Conservation (phyloP, 1,140 invertebrate species). For the Drosophila prosaltans region DNA sequence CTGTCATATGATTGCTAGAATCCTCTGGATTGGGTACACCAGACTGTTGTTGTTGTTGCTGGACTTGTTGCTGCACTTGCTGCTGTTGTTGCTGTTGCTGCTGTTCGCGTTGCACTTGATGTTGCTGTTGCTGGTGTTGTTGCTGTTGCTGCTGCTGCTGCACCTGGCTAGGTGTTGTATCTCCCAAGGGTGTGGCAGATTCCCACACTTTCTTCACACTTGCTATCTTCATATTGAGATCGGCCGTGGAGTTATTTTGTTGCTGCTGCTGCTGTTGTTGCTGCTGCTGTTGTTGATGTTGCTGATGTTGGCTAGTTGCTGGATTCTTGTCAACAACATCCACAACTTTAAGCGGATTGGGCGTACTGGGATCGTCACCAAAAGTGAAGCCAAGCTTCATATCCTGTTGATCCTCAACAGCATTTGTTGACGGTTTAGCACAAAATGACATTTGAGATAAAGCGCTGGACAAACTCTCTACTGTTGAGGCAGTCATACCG, state of each 20-base stretch:
- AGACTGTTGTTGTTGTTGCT: slow-evolving; percentile 56
- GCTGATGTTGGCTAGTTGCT: slow-evolving; percentile 55
- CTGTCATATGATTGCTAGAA: slow-evolving; percentile 75
- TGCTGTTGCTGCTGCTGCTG: slow-evolving; percentile 81
- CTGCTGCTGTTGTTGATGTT: slow-evolving; percentile 57
- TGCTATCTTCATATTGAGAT: slow-evolving; percentile 96
- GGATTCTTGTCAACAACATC: slow-evolving; percentile 54
- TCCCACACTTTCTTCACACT: slow-evolving; percentile 97
- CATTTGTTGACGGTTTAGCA: slow-evolving; percentile 70
- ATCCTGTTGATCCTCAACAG: slow-evolving; percentile 90
- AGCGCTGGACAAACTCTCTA: slow-evolving; percentile 77
- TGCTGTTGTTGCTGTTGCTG: slow-evolving; percentile 84
- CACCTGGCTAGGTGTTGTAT: slow-evolving; percentile 73
- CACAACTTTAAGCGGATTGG: slow-evolving; percentile 51
- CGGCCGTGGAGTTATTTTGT: slow-evolving; percentile 88
- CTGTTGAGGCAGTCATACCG: slow-evolving; percentile 27
- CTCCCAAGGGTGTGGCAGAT: slow-evolving; percentile 84
- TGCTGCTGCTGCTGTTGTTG: slow-evolving; percentile 78
- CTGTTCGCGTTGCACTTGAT: slow-evolving; percentile 62
- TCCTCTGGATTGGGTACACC: slow-evolving; percentile 51
- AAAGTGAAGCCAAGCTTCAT: slow-evolving; percentile 93
- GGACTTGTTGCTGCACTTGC: slow-evolving; percentile 83
- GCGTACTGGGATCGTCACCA: slow-evolving; percentile 83
- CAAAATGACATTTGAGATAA: slow-evolving; percentile 84
- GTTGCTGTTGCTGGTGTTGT: slow-evolving; percentile 55